phyloP scores from a whole-genome alignment of 2,797 vertebrate genomes.

The Danio jaintianensis region DNA sequence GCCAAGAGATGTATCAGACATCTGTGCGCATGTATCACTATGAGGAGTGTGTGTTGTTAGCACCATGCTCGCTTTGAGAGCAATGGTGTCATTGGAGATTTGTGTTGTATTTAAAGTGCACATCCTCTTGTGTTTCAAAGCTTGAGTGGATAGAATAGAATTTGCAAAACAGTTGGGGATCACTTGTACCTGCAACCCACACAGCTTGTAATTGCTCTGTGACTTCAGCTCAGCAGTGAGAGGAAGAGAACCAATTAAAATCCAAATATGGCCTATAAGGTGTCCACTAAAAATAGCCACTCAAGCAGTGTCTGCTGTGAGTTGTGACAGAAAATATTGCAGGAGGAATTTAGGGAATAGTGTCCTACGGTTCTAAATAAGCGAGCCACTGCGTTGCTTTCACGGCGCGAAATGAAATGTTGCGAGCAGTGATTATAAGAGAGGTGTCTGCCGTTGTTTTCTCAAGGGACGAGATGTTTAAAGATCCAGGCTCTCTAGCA shows the following conservation, averaged over 20 bases:
- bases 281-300: slow-evolving; percentile 61
- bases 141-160: slow-evolving; percentile 40
- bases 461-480: slow-evolving; percentile 52
- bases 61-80: neutral
- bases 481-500: slow-evolving; percentile 44
- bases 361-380: slow-evolving; percentile 49
- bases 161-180: slow-evolving; percentile 59
- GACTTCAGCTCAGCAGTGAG: slow-evolving; percentile 75
- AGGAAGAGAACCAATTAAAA: slow-evolving; percentile 79
- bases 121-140: slow-evolving; percentile 36
- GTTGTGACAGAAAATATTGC: slow-evolving; percentile 45
- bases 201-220: slow-evolving; percentile 77
- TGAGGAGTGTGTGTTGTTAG: slow-evolving; percentile 19
- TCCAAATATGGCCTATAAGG: slow-evolving; percentile 59
- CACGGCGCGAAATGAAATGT: slow-evolving; percentile 47
- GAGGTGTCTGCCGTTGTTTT: slow-evolving; percentile 62
- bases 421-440: slow-evolving; percentile 50
- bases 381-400: slow-evolving; percentile 58
- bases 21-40: slow-evolving; percentile 15
- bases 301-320: slow-evolving; percentile 54
- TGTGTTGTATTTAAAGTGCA: slow-evolving; percentile 47
- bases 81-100: slow-evolving; percentile 15
- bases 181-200: slow-evolving; percentile 52
- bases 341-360: slow-evolving; percentile 52
- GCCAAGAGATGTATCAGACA: slow-evolving; percentile 35